Base-by-base conservation (phyloP, 1,140 invertebrate species). In the Plectrocnemia conspersa region DNA sequence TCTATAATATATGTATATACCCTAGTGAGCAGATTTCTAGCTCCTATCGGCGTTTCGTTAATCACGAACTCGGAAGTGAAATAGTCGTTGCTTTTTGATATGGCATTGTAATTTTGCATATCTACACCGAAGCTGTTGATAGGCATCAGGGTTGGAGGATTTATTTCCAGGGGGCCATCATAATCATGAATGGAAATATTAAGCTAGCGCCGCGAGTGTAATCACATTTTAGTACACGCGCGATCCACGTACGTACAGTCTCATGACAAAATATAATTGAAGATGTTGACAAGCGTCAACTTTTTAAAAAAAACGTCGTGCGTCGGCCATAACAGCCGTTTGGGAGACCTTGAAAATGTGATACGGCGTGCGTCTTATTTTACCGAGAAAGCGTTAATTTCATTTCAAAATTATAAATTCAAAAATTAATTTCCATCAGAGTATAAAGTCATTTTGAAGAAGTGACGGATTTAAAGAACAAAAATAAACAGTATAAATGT, bases 1-100 rank as follows among this genome's bases (percentile, higher is more conserved):
- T n/a, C n/a, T n/a, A n/a, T n/a, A n/a, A n/a, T n/a, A n/a, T 7
- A 22, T 22, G 21, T 4, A 22, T 7, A 22, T 42, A 61, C 59
- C 54, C 58, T 61, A n/a, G 59, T 61, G 23, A 61, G 50, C 9
- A 55, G 40, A 61, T 57, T 61, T 38, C 59, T 57, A 7, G 55
- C 59, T 3, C 36, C 48, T 1, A 52, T 15, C 1, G 59, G 46
- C 23, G 48, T 42, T 27, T 57, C 54, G 44, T 61, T 61, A 19
- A 61, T 61, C 19, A 49, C 52, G 48, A 54, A 57, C 35, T 61
- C 59, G 9, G 45, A 61, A 11, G 59, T 61, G 21, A 54, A 61
- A 27, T 54, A 58, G 22, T 61, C 59, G 16, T 40, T 48, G 38
- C 52, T 61, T 48, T 57, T 58, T 29, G 27, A n/a, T 11, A 52